Evolutionary conservation across 2,113 vertebrate genomes (phyloP).

Genomic region (Pogonocichla stellata): DNA sequence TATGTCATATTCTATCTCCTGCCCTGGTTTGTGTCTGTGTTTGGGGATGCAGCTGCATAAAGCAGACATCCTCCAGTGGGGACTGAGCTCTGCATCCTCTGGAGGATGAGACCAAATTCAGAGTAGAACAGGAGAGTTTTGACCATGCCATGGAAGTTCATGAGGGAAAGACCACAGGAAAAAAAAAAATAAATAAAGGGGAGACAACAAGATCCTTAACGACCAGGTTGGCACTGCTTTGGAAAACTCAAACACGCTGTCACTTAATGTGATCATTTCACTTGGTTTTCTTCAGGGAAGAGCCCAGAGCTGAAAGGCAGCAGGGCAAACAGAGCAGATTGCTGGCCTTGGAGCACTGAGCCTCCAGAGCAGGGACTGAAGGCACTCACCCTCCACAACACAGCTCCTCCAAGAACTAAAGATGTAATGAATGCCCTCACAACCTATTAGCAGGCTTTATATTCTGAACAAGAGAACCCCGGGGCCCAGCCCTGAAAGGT

Average conservation of each 20-base stretch:
- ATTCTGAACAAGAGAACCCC: conserved; percentile 9
- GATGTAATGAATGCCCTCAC: conserved; percentile 55
- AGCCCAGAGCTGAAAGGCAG: neutral
- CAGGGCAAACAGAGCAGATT: conserved; percentile 11
- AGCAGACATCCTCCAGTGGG: neutral
- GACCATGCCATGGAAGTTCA: neutral
- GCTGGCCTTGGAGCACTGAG: conserved; percentile 43
- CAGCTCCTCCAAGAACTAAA: conserved; percentile 41
- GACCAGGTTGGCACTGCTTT: neutral
- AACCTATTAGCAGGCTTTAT: conserved; percentile 59
- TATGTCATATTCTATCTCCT: conserved; percentile 38
- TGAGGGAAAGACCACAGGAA: neutral
- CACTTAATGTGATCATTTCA: neutral
- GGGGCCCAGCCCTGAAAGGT: conserved; percentile 39
- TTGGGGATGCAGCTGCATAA: neutral
- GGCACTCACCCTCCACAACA: conserved; percentile 12
- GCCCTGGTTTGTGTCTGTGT: neutral
- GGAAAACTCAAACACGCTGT: neutral
- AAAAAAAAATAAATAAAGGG: neutral
- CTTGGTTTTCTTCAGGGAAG: conserved; percentile 41
- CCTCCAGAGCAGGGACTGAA: conserved; percentile 50
- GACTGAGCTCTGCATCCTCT: neutral
- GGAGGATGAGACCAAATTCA: neutral
- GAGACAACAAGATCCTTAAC: neutral
- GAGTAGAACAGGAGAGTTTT: neutral